phyloP scores from a whole-genome alignment of 2,888 invertebrate species.

The Mycalesis mineus region DNA sequence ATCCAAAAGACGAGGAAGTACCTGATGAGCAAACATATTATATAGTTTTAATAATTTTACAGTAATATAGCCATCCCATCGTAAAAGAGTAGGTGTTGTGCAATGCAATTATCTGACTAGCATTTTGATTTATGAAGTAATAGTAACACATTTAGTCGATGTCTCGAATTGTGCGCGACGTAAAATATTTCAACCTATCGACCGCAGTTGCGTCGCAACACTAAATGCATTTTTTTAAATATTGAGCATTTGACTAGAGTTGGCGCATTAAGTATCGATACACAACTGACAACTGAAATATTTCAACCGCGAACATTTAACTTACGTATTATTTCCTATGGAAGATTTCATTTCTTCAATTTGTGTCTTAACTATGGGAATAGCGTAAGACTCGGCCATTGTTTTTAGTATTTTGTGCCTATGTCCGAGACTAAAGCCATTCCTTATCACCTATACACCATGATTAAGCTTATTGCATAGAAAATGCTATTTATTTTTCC shows the following conservation, averaged over 20 bases:
- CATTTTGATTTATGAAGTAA: conserved; percentile 62
- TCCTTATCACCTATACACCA: conserved; percentile 45
- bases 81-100: conserved; percentile 48
- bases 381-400: conserved; percentile 56
- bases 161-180: conserved; percentile 62
- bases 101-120: conserved; percentile 45
- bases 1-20: conserved; percentile 71
- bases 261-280: conserved; percentile 34
- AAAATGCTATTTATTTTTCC: conserved; percentile 53
- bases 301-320: conserved; percentile 56
- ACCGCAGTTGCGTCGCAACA: conserved; percentile 39
- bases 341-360: conserved; percentile 69
- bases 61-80: conserved; percentile 57
- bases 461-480: conserved; percentile 46
- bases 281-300: conserved; percentile 43
- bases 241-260: conserved; percentile 65
- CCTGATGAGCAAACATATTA: conserved; percentile 67
- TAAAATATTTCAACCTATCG: conserved; percentile 52
- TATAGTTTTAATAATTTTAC: conserved; percentile 55
- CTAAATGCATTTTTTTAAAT: conserved; percentile 47
- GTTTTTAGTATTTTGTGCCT: conserved; percentile 58
- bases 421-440: conserved; percentile 55
- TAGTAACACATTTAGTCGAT: conserved; percentile 76
- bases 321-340: conserved; percentile 73
- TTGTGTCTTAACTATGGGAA: conserved; percentile 69